Conservation (phyloP, 2,797 vertebrate species). For the Halcyon smyrnensis region DNA sequence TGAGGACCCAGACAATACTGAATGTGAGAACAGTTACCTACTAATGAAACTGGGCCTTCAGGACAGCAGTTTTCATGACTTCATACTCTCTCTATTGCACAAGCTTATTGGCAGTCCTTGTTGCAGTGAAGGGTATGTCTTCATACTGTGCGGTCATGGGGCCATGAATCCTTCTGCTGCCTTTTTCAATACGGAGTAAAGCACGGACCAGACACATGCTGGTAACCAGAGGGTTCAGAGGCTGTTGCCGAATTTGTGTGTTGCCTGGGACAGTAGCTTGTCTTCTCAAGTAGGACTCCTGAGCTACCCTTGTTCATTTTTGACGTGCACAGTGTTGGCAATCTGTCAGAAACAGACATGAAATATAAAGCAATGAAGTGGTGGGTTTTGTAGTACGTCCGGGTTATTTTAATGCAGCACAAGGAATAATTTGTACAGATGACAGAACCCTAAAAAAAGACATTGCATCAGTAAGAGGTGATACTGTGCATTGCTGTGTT, state of each 20-base stretch:
- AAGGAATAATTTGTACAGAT: background rate
- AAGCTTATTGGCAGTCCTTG: background rate
- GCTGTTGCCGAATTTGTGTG: background rate
- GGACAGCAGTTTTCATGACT: background rate
- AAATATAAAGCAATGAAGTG: background rate
- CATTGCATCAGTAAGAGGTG: background rate
- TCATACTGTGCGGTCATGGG: accelerated
- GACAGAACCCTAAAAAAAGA: background rate
- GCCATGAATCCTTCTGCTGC: background rate
- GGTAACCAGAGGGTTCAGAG: background rate
- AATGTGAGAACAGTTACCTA: background rate
- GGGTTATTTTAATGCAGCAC: background rate
- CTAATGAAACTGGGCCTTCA: background rate
- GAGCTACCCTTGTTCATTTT: background rate
- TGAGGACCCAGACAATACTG: background rate
- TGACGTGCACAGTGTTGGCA: background rate
- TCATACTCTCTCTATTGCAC: background rate
- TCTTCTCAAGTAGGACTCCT: background rate
- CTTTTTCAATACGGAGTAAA: background rate
- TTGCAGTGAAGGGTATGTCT: background rate
- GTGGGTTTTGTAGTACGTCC: background rate
- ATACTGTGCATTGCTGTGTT: background rate
- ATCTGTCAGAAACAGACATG: background rate
- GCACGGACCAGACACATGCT: background rate
- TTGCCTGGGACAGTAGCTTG: background rate